These are phyloP conservation scores for Pseudococcus jackbeardsleyi DNA, from an alignment of 2,888 invertebrate genomes.

Conservation along the genomic window DNA sequence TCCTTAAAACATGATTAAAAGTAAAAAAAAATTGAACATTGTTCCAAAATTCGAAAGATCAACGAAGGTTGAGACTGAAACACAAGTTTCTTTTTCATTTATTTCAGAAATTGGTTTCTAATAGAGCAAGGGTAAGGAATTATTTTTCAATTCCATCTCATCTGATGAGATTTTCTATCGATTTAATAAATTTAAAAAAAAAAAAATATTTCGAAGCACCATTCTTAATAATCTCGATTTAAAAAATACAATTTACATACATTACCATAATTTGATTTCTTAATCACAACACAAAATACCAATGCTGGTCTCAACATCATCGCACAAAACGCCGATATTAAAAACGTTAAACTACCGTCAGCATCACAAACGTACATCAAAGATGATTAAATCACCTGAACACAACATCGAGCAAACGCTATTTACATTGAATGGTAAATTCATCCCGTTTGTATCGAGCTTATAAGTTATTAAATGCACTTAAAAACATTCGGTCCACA, in stretches of 20 bases:
- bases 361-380: not conserved
- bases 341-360: not conserved
- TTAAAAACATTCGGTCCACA: not conserved
- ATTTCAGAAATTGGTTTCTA: too few species aligned
- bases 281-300: not conserved
- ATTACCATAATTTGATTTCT: not conserved
- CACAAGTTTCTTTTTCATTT: too few species aligned
- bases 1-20: too few species aligned
- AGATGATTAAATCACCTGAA: not conserved
- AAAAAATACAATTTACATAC: not conserved
- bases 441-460: not conserved
- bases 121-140: too few species aligned
- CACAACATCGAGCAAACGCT: not conserved
- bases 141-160: too few species aligned
- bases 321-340: not conserved
- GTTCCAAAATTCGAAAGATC: too few species aligned
- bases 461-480: not conserved
- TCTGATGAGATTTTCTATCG: too few species aligned
- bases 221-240: not conserved
- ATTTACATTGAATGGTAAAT: not conserved
- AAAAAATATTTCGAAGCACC: not conserved
- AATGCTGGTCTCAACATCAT: not conserved
- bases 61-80: too few species aligned
- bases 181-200: too few species aligned
- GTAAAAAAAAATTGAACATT: too few species aligned